Conservation (phyloP, 2,888 invertebrate genomes). For the Ochropleura plecta region DNA sequence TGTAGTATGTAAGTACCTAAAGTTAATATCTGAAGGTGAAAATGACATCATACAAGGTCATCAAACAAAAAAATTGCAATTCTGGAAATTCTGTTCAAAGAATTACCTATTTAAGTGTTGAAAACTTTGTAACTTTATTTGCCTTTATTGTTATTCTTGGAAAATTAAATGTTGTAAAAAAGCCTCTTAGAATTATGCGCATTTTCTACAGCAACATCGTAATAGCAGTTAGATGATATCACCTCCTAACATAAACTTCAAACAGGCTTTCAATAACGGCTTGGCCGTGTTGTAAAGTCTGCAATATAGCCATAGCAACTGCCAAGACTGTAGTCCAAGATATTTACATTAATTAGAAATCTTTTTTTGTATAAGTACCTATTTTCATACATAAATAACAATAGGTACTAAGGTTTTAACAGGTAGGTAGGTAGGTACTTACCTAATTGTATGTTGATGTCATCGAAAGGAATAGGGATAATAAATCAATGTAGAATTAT, state of each 20-base stretch:
- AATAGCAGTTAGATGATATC: slow-evolving; percentile 57
- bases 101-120: neutral
- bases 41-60: neutral
- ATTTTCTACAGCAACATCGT: slow-evolving; percentile 45
- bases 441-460: slow-evolving; percentile 30
- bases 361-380: neutral
- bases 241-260: slow-evolving; percentile 54
- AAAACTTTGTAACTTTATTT: neutral
- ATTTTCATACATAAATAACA: slow-evolving; percentile 26
- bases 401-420: slow-evolving; percentile 3
- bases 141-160: slow-evolving; percentile 2
- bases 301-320: slow-evolving; percentile 23
- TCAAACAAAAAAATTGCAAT: neutral
- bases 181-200: slow-evolving; percentile 2
- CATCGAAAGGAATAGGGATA: slow-evolving; percentile 28
- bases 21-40: slow-evolving; percentile 1
- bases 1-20: neutral
- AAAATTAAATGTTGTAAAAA: slow-evolving; percentile 30
- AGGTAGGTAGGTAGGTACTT: neutral
- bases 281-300: slow-evolving; percentile 35
- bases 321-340: neutral
- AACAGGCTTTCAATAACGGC: slow-evolving; percentile 60
- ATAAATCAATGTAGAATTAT: slow-evolving; percentile 27
- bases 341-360: slow-evolving; percentile 49
- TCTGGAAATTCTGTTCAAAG: neutral